Evolutionary conservation across 2,888 invertebrate species (phyloP), one percentile per base, ranked within the genome.

Genomic region (Sthenelais limicola): DNA sequence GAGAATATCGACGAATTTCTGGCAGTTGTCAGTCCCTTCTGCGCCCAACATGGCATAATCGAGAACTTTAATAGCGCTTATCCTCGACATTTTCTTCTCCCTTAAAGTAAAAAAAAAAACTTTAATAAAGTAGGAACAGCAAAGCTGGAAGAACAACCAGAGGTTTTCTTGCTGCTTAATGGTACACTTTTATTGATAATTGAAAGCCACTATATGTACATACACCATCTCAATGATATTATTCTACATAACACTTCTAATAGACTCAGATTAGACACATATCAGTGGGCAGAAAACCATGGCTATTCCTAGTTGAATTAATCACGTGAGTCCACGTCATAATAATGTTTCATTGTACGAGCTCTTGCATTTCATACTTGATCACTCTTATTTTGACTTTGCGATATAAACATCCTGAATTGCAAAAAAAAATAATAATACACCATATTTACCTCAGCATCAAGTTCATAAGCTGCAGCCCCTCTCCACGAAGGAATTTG

Each of bases 391-490:
- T n/a, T n/a, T n/a, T n/a, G n/a, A n/a, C n/a, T n/a, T n/a, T n/a
- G n/a, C n/a, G n/a, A n/a, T n/a, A n/a, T n/a, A n/a, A n/a, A n/a
- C n/a, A n/a, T n/a, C n/a, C n/a, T n/a, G n/a, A n/a, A 24, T 18
- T 9, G 21, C 26, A 24, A 24, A 51, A 12, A 43, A 43, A 15
- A 18, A 18, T 15, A 43, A 43, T 43, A 43, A 43, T 15, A 43
- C 12, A 15, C 47, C n/a, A 24, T 32, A 21, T 47, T 77, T 81
- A 92, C 93, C 92, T 91, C 48, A 99, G 90, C 97, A 99, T 98
- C 74, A 99, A 91, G 89, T 98, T 99, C 99, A 99, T 99, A 56
- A 99, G 91, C 88, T 99, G 99, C 66, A 98, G 90, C 2, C 99
- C 99, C 90, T 99, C 99, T 1, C 97, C 99, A 82, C 94, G 93